Conservation (phyloP, 2,797 vertebrate species). For the Sebastes nivosus region DNA sequence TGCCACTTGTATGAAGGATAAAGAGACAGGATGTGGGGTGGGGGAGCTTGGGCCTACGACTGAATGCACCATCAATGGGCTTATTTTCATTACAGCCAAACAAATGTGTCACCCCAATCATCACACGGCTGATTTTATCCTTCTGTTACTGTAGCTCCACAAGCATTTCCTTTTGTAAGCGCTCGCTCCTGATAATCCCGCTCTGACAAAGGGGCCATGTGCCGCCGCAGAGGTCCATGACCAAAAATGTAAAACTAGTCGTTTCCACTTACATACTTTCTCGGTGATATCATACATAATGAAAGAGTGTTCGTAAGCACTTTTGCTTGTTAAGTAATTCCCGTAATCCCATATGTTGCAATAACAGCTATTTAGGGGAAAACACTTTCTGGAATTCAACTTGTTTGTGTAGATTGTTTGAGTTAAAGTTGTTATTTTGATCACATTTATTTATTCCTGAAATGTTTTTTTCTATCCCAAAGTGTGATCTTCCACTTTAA, state of each 20-base stretch:
- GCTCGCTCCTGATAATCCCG: slow-evolving; percentile 88
- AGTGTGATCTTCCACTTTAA: background rate
- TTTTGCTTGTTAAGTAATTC: slow-evolving; percentile 71
- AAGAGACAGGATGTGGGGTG: slow-evolving; percentile 82
- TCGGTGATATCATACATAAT: slow-evolving; percentile 80
- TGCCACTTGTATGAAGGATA: slow-evolving; percentile 80
- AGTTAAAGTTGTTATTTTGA: background rate
- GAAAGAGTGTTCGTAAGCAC: slow-evolving; percentile 74
- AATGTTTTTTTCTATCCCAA: background rate
- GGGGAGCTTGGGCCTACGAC: slow-evolving; percentile 61
- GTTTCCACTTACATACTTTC: slow-evolving; percentile 81
- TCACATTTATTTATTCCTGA: background rate
- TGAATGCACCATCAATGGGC: slow-evolving; percentile 80
- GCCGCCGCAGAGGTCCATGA: slow-evolving; percentile 74
- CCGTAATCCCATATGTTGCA: slow-evolving; percentile 62
- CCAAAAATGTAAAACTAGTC: slow-evolving; percentile 81
- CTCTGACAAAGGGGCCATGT: slow-evolving; percentile 83
- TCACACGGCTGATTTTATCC: slow-evolving; percentile 93
- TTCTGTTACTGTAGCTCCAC: slow-evolving; percentile 89
- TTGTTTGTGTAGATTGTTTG: slow-evolving; percentile 32
- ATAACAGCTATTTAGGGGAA: slow-evolving; percentile 56
- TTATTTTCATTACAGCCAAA: slow-evolving; percentile 87
- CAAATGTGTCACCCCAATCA: slow-evolving; percentile 88
- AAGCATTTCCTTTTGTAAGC: slow-evolving; percentile 92
- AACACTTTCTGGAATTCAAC: slow-evolving; percentile 40